Base-by-base conservation (phyloP, 1,140 invertebrate species). In the Drosophila pectinifera region DNA sequence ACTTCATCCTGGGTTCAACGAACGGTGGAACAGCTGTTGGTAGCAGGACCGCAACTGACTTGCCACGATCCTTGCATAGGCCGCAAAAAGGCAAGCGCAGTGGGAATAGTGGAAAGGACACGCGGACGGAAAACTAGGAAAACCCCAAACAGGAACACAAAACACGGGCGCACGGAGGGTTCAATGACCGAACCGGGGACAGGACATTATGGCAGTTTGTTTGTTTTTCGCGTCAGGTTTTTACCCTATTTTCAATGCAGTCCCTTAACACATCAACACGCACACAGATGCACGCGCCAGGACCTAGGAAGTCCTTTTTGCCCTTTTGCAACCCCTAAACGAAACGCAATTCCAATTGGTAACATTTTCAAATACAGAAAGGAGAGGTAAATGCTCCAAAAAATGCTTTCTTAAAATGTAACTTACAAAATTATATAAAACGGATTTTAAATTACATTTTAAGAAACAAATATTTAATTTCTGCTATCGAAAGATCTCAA, bases 201-300 rank as follows among this genome's bases (percentile, higher is more conserved):
- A 73, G 77, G 80, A 63, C 75, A 63, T 79, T 48, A 51, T 53
- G 59, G 36, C 73, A 11, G 75, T 70, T 88, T 88, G 83, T 88
- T 88, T 88, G 79, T 88, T 88, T 85, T 86, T 77, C 84, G 80
- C 75, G 83, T 88, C 83, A 88, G 84, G 84, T 88, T 89, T 86
- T 88, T 88, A 88, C 83, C 83, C 83, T 88, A 88, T 88, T 88
- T 88, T 59, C 65, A 73, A 70, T 70, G 82, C 78, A 72, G 45
- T 83, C 75, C 75, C 72, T 80, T 57, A 1, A 22, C 67, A 46
- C 73, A 65, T 53, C 48, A 65, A 61, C 56, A 49, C 68, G 56
- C 54, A 57, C 28, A 43, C 46, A 81, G 36, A 59, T 43, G 42
- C 48, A 59, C 10, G 34, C n/a, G 46, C 28, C 70, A 57, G 70